phyloP scores from a whole-genome alignment of 2,888 invertebrate species.

The Cosmia pyralina region DNA sequence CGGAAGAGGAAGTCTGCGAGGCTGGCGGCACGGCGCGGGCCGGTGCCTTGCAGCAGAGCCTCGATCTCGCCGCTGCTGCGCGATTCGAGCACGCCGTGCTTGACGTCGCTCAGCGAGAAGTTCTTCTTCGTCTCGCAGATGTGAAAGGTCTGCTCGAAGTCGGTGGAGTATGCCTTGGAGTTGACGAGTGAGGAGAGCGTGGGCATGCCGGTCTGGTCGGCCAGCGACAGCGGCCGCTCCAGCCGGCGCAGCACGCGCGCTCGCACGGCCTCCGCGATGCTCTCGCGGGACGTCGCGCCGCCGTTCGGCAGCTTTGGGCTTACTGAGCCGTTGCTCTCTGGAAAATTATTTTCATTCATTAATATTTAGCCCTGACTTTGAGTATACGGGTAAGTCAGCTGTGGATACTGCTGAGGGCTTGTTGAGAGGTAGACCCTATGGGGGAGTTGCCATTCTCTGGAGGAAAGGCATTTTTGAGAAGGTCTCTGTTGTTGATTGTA shows the following conservation, averaged over 20 bases:
- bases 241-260: conserved; percentile 75
- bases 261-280: conserved; percentile 77
- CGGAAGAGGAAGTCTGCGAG: conserved; percentile 75
- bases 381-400: no score
- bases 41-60: conserved; percentile 61
- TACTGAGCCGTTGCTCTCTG: conserved; percentile 74
- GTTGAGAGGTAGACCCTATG: no score
- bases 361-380: no score
- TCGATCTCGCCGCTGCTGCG: conserved; percentile 75
- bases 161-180: conserved; percentile 75
- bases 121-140: conserved; percentile 64
- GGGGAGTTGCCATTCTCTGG: no score
- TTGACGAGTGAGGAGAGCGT: conserved; percentile 73
- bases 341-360: conserved; percentile 35
- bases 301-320: conserved; percentile 66
- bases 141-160: conserved; percentile 63
- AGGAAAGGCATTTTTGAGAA: no score
- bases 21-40: conserved; percentile 72
- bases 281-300: conserved; percentile 73
- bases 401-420: no score
- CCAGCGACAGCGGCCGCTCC: conserved; percentile 81
- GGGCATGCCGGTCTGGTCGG: conserved; percentile 74
- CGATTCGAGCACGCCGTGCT: conserved; percentile 65
- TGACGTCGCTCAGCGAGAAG: conserved; percentile 68
- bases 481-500: no score